Conservation (phyloP, 2,113 vertebrate species). For the Genyomyrus donnyi region DNA sequence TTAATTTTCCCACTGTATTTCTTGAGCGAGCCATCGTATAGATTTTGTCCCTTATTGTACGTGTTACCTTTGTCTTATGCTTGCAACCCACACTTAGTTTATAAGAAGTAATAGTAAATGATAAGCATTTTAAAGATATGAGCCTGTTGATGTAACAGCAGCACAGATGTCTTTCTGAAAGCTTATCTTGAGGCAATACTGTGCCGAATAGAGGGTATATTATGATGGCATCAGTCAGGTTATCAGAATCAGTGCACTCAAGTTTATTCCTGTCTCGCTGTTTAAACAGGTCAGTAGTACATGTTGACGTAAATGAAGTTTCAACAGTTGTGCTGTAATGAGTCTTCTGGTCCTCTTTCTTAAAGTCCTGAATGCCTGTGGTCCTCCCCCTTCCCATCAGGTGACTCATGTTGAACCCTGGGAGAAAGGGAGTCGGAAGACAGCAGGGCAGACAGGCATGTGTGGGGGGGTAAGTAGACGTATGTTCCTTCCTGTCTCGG, state of each 20-base stretch:
- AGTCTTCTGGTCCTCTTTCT: background rate
- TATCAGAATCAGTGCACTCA: background rate
- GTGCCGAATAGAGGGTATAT: background rate
- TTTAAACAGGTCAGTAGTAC: background rate
- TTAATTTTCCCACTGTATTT: background rate
- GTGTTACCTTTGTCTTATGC: background rate
- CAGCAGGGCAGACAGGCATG: conserved; percentile 98
- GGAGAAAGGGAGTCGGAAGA: conserved; percentile 98
- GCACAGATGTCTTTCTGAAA: background rate
- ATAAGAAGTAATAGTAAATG: background rate
- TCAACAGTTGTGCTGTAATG: background rate
- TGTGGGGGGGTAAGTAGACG: conserved; percentile 99
- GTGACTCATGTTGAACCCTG: conserved; percentile 92
- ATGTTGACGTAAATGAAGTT: background rate
- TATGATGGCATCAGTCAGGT: background rate
- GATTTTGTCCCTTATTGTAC: background rate
- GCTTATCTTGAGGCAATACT: background rate
- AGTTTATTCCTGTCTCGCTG: background rate
- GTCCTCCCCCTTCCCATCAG: conserved; percentile 46
- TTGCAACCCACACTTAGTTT: background rate
- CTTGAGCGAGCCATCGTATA: background rate
- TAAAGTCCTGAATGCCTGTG: background rate
- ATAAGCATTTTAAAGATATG: background rate
- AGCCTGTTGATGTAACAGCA: background rate
- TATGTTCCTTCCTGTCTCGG: background rate